These are phyloP conservation scores for Equus przewalskii DNA, from an alignment of 2,113 vertebrate species.

Conservation along the genomic window DNA sequence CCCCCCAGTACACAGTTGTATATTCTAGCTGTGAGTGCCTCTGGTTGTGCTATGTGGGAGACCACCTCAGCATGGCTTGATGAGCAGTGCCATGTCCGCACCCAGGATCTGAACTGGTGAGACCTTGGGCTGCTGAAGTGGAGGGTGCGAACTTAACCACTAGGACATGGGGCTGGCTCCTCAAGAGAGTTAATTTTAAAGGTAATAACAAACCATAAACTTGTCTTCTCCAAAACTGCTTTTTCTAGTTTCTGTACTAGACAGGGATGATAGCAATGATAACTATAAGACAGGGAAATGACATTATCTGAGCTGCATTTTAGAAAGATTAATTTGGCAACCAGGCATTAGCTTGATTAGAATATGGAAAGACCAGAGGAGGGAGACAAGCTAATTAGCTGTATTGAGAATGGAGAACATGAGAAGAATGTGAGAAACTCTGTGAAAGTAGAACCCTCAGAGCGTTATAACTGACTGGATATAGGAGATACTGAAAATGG, in stretches of 20 bases:
- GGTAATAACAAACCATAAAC: not conserved
- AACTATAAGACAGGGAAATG: not conserved
- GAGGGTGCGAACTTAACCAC: too few species aligned
- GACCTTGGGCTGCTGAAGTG: too few species aligned
- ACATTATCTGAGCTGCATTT: not conserved
- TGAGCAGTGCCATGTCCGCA: too few species aligned
- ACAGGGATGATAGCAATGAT: not conserved
- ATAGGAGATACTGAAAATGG: not conserved
- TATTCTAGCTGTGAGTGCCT: too few species aligned
- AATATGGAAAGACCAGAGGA: not conserved
- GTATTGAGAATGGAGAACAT: not conserved
- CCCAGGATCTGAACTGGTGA: too few species aligned
- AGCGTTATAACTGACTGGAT: not conserved
- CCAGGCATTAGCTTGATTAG: not conserved
- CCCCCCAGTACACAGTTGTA: too few species aligned
- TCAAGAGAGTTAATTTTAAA: not conserved
- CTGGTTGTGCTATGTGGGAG: too few species aligned
- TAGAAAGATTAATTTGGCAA: constrained; percentile 12
- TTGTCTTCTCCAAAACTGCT: not conserved
- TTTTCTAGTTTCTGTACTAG: not conserved
- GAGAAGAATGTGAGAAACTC: not conserved
- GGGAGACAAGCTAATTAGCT: not conserved
- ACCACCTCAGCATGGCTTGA: too few species aligned
- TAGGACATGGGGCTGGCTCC: too few species aligned
- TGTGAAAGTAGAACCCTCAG: not conserved